Conservation (phyloP, 2,113 vertebrate genomes). For the Lichenostomus cassidix region DNA sequence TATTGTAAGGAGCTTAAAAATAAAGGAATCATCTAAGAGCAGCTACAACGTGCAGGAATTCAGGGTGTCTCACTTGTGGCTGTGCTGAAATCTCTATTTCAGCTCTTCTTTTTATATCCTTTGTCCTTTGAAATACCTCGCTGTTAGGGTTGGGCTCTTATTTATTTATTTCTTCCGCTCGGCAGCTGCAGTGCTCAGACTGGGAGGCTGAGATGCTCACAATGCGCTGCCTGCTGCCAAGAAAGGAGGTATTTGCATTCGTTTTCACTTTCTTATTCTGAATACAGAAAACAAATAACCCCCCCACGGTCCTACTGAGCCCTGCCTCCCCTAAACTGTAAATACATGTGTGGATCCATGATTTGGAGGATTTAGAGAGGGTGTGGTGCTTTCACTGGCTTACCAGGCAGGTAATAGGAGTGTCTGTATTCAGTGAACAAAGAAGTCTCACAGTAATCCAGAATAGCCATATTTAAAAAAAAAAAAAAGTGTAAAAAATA, state of each 20-base stretch:
- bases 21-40: not conserved
- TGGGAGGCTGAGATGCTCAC: conserved; percentile 41
- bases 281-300: not conserved
- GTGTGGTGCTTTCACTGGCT: not conserved
- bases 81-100: not conserved
- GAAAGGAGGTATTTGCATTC: conserved; percentile 54
- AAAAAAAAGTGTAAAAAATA: not conserved
- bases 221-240: conserved; percentile 57
- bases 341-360: not conserved
- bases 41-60: not conserved
- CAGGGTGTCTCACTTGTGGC: not conserved
- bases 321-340: not conserved
- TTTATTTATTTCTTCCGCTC: conserved; percentile 37
- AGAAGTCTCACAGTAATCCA: not conserved
- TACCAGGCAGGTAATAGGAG: not conserved
- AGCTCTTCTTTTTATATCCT: conserved; percentile 33
- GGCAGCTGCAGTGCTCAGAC: conserved; percentile 38
- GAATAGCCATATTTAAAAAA: not conserved
- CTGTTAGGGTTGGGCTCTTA: conserved; percentile 23
- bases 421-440: not conserved
- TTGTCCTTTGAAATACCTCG: conserved; percentile 46
- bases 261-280: conserved; percentile 54
- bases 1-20: not conserved
- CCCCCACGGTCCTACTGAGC: not conserved
- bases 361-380: not conserved